A percentile compares a stretch with the other conserved stretches of the same genome.
Evolutionary conservation across 2,797 vertebrate species (phyloP).

Genomic region (Caiman crocodilus): DNA sequence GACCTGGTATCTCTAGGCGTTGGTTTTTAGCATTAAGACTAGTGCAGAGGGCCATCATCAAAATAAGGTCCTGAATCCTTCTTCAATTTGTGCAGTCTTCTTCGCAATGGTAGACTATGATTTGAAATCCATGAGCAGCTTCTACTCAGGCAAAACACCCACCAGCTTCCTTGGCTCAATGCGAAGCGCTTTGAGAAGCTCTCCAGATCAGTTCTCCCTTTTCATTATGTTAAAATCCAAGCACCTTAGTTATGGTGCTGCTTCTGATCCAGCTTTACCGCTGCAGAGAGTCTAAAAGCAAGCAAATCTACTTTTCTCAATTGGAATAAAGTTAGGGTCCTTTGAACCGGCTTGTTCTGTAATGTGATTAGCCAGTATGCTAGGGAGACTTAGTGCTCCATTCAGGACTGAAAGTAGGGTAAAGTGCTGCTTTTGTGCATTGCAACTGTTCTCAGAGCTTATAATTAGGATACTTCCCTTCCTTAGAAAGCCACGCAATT

Average conservation of each 20-base stretch:
- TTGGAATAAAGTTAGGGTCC: neutral
- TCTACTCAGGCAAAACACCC: neutral
- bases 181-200: neutral
- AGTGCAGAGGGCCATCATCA: neutral
- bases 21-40: too few species aligned
- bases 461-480: slow-evolving; percentile 3
- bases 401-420: neutral
- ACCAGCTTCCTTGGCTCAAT: neutral
- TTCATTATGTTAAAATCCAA: neutral
- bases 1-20: too few species aligned
- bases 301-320: neutral
- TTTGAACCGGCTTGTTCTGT: neutral
- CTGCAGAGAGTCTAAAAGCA: neutral
- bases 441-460: neutral
- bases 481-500: neutral
- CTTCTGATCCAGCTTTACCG: neutral
- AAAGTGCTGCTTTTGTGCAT: neutral
- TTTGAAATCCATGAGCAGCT: neutral
- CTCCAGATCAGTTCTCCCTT: neutral
- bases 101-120: neutral
- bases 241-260: neutral
- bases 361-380: neutral
- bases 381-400: neutral
- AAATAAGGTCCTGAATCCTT: neutral
- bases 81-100: neutral